Conservation (phyloP, 35 echinoderm and acorn worm genomes). For the Ophioderma brevispina region DNA sequence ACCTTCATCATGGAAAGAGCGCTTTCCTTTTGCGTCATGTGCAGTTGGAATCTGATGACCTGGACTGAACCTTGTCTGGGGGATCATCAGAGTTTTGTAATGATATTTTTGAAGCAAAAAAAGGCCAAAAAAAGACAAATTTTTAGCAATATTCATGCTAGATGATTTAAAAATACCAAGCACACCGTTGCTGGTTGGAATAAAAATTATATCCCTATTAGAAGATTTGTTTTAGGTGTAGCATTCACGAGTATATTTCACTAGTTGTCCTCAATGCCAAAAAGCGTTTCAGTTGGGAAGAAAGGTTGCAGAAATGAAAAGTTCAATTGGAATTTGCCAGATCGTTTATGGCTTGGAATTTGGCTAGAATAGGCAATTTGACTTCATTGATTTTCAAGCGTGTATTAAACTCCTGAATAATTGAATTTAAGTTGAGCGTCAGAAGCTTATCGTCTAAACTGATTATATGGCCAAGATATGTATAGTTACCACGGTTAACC, state of each 20-base stretch:
- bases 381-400: neutral
- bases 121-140: neutral
- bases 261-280: neutral
- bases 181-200: neutral
- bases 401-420: neutral
- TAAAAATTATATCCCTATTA: slow-evolving; percentile 2
- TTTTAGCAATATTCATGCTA: neutral
- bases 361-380: neutral
- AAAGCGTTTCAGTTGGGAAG: neutral
- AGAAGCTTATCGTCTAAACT: neutral
- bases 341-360: neutral
- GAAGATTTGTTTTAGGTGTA: neutral
- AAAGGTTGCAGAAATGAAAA: neutral
- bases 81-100: neutral
- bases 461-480: neutral
- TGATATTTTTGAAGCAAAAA: no score
- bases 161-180: neutral
- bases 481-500: neutral
- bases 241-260: neutral
- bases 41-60: slow-evolving; percentile 1
- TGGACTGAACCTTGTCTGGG: neutral
- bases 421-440: neutral
- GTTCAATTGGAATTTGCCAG: neutral
- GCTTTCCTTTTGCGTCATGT: slow-evolving; percentile 8
- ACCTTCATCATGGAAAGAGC: neutral